Base-by-base conservation (phyloP, 1,140 invertebrate genomes). In the Lethocerus indicus region DNA sequence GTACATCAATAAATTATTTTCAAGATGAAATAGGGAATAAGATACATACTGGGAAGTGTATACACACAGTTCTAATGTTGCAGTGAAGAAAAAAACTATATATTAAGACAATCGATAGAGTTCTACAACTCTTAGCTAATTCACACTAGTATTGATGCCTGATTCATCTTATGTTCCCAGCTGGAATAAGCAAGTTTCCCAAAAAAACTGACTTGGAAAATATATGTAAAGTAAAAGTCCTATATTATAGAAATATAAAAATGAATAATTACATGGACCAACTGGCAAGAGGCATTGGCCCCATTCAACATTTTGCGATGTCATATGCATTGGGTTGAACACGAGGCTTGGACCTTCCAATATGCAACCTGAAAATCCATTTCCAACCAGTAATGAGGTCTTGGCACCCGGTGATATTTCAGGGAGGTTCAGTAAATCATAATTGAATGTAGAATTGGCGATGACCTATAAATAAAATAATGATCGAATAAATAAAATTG, bases 291-390 rank as follows among this genome's bases (percentile, higher is more conserved):
- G 82, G 63, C 87, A 90, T 9, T 68, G 59, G 9, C 78, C 82
- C 63, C 87, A 85, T 6, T 73, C 60, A 3, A 83, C 82, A 59
- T 79, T 80, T 56, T 73, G 71, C 25, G 73, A 68, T 43, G 71
- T 64, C 26, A 74, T 68, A n/a, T 52, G 54, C 35, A 73, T 63
- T 37, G 70, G 71, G 59, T 83, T 79, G 60, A 90, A 85, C 52
- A 83, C 72, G 18, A 89, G 71, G 46, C 81, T 78, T 4, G 84
- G 84, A 14, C 86, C 86, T 70, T 88, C 81, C 49, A 83, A 70
- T 25, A 90, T 73, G 61, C 87, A 90, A 47, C 86, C 87, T 56
- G 72, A 75, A 67, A 86, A 88, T 50, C 76, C 72, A 61, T 81
- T 79, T 24, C 85, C 86, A 49, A 89, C 75, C 52, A 81, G 75